These are phyloP conservation scores for Atherix ibis DNA, from an alignment of 2,888 invertebrate genomes.

Conservation along the genomic window DNA sequence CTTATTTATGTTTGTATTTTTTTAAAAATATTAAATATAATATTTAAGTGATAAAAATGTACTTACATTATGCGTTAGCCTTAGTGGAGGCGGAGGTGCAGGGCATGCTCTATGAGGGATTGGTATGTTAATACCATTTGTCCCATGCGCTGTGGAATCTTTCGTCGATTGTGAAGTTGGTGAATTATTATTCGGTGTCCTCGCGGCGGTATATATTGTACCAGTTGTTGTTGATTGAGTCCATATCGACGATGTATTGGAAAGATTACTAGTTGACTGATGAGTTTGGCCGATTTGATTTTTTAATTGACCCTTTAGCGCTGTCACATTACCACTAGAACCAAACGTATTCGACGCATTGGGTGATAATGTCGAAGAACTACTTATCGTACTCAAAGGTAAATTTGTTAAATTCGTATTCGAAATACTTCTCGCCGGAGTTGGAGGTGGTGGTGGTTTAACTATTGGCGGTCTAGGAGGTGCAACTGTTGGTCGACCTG, in stretches of 20 bases:
- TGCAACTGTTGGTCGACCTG: slow-evolving; percentile 29
- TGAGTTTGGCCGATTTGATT: slow-evolving; percentile 16
- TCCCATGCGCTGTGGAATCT: slow-evolving; percentile 2
- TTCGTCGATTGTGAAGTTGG: slow-evolving; percentile 3
- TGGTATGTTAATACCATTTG: slow-evolving; percentile 13
- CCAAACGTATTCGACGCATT: slow-evolving; percentile 8
- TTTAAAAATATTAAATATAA: neutral
- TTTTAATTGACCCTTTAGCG: slow-evolving; percentile 29
- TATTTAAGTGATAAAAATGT: slow-evolving; percentile 2
- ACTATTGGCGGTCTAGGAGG: slow-evolving; percentile 26
- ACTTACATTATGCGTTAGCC: slow-evolving; percentile 29
- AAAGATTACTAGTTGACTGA: slow-evolving; percentile 14
- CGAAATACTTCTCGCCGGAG: slow-evolving; percentile 30
- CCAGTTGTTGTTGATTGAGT: neutral
- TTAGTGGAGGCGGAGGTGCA: slow-evolving; percentile 29
- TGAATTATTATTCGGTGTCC: slow-evolving; percentile 10
- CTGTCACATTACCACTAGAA: slow-evolving; percentile 23
- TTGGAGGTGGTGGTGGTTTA: slow-evolving; percentile 33
- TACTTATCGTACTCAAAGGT: slow-evolving; percentile 16
- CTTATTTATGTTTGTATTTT: neutral
- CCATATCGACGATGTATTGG: slow-evolving; percentile 16
- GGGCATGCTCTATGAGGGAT: slow-evolving; percentile 31
- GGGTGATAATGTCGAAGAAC: slow-evolving; percentile 13
- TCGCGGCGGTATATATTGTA: too few relatives aligned
- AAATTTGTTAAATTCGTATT: slow-evolving; percentile 28